Percentiles rank a stretch among this genome's conserved stretches.
Conservation (phyloP, 2,888 invertebrate species). For the Agrilus mali region DNA sequence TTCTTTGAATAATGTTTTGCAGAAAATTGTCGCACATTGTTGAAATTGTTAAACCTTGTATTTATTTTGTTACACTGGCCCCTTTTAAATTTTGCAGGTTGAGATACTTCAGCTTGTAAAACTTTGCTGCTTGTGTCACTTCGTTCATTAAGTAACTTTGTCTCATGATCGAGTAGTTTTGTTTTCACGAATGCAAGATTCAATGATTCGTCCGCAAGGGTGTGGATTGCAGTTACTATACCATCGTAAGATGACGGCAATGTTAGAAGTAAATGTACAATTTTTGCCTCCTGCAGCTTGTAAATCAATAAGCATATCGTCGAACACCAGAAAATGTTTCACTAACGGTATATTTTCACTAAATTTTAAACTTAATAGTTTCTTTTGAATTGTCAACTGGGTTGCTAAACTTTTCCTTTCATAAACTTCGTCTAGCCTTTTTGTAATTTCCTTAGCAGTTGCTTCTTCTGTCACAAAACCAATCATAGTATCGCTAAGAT, state of each 20-base stretch:
- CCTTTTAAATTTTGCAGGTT: too few relatives aligned
- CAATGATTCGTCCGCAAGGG: slow-evolving; percentile 11
- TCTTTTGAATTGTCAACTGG: slow-evolving; percentile 18
- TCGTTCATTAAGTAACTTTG: too few relatives aligned
- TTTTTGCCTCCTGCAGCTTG: slow-evolving; percentile 25
- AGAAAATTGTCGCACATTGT: too few relatives aligned
- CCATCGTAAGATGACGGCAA: slow-evolving; percentile 14
- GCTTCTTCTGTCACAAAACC: too few relatives aligned
- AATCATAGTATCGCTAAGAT: too few relatives aligned
- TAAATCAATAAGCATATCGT: slow-evolving; percentile 24
- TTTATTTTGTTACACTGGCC: background rate
- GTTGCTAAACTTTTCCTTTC: slow-evolving; percentile 17
- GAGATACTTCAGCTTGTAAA: too few relatives aligned
- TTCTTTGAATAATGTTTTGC: too few relatives aligned
- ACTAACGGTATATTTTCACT: slow-evolving; percentile 8
- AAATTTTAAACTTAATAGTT: slow-evolving; percentile 15
- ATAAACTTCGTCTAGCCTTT: slow-evolving; percentile 10
- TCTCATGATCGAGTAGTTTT: slow-evolving; percentile 13
- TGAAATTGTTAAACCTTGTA: too few relatives aligned
- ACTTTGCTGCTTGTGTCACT: too few relatives aligned
- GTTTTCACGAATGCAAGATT: slow-evolving; percentile 12
- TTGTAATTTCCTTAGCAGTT: too few relatives aligned
- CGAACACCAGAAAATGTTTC: slow-evolving; percentile 23
- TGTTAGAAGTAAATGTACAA: slow-evolving; percentile 16
- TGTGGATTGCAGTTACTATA: slow-evolving; percentile 15